Evolutionary conservation across 2,888 invertebrate genomes (phyloP).

Genomic region (Beris morrisii): DNA sequence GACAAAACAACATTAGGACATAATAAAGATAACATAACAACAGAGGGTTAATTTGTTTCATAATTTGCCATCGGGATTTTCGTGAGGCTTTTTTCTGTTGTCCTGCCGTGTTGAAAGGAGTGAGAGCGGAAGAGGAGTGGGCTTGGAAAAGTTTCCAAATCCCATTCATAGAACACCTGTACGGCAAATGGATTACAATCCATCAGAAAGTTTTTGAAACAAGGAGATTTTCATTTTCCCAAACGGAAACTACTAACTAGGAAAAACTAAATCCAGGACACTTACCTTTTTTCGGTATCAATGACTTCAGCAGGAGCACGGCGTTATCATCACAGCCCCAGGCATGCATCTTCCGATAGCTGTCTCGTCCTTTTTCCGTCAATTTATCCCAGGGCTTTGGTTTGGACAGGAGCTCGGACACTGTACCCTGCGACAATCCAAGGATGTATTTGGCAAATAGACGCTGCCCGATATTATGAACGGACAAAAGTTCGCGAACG

Average conservation of each 20-base stretch:
- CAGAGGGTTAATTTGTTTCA: conserved; percentile 20
- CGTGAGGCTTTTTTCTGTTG: too few species aligned
- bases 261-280: conserved; percentile 43
- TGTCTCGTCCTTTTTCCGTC: conserved; percentile 98
- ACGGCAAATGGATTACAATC: background rate
- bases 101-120: too few species aligned
- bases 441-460: conserved; percentile 98
- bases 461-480: conserved; percentile 98
- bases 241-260: conserved; percentile 31
- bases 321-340: conserved; percentile 99
- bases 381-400: conserved; percentile 99
- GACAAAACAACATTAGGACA: conserved; percentile 7
- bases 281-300: conserved; percentile 97
- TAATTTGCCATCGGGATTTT: conserved; percentile 9
- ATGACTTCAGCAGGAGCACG: conserved; percentile 93
- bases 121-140: too few species aligned
- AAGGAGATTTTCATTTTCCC: too few species aligned
- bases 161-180: too few species aligned
- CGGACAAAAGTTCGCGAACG: conserved; percentile 90
- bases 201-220: background rate
- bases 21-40: conserved; percentile 20
- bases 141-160: too few species aligned
- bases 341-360: conserved; percentile 99
- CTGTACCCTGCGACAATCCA: conserved; percentile 95
- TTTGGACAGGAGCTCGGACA: conserved; percentile 96